Conservation (phyloP, 2,797 vertebrate species). For the Phylloscopus collybita region DNA sequence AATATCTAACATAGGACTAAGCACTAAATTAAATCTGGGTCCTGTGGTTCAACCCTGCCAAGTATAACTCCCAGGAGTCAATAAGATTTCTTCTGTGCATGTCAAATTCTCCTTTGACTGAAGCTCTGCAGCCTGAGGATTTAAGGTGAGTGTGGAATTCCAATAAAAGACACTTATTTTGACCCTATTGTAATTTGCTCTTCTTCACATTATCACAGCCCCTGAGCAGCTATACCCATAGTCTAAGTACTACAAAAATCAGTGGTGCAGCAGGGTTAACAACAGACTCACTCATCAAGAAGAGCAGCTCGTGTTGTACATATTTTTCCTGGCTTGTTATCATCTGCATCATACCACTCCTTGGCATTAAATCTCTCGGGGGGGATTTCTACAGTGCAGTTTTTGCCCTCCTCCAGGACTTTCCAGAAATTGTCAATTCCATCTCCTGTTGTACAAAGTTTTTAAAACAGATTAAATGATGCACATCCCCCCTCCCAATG, state of each 20-base stretch:
- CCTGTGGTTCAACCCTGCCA: background rate
- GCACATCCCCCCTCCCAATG: background rate
- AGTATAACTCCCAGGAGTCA: background rate
- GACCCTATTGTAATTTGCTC: background rate
- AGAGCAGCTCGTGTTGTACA: slow-evolving; percentile 81
- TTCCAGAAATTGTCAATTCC: slow-evolving; percentile 87
- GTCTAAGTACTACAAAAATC: background rate
- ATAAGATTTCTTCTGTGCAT: background rate
- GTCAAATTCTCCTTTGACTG: background rate
- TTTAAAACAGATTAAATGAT: background rate
- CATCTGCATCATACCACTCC: slow-evolving; percentile 81
- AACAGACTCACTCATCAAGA: slow-evolving; percentile 80
- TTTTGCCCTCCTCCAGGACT: slow-evolving; percentile 83
- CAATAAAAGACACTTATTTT: background rate
- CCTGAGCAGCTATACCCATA: background rate
- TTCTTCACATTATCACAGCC: background rate
- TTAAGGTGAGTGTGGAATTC: background rate
- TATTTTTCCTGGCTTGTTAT: slow-evolving; percentile 81
- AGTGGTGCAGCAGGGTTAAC: background rate
- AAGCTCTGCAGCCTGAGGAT: background rate
- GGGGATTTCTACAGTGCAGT: slow-evolving; percentile 83
- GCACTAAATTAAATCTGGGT: background rate
- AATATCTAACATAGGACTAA: background rate
- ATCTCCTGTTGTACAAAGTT: slow-evolving; percentile 75
- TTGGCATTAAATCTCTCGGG: slow-evolving; percentile 80